Base-by-base conservation (phyloP, 2,113 vertebrate genomes). In the Chamaea fasciata region DNA sequence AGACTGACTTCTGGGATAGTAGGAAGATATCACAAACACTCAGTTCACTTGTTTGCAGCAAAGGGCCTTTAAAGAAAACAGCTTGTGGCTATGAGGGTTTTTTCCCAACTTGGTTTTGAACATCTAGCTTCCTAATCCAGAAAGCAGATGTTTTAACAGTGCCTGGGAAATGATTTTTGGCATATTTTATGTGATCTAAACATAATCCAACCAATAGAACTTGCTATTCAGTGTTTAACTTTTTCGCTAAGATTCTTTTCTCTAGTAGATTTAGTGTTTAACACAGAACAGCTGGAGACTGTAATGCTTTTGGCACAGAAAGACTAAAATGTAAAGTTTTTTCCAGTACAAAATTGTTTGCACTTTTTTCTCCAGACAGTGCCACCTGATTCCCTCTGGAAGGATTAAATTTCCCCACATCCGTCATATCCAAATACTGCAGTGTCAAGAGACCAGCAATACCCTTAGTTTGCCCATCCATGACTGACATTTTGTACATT, bases 331-430 rank as follows among this genome's bases (percentile, higher is more conserved):
- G 3, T 53, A 64, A 87, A 77, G 85, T 73, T 91, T 97, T 97
- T 97, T 97, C 92, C 90, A 95, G 93, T 49, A 86, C 77, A 68
- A 91, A 97, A 97, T 96, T 97, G 92, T 97, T 98, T 97, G 97
- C 77, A 69, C 95, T 97, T 97, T 97, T 98, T 98, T 98, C 91
- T 97, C 86, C 90, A 96, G 95, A 95, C 60, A 81, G 93, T 97
- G 95, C 96, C 96, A 97, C 97, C 93, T 97, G 98, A 98, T 96
- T 98, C 98, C 95, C 97, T 96, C 88, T 95, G 94, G 95, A 98
- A 96, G 98, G 98, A 98, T 99, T 98, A 98, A 91, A 97, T 98
- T 99, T 99, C 98, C 97, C 84, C 90, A 97, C 98, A 99, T 99
- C 98, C 98, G 99, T 99, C 99, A 99, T 98, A 96, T 95, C 94